Conservation (phyloP, 2,113 vertebrate genomes). For the Alethe castanea region DNA sequence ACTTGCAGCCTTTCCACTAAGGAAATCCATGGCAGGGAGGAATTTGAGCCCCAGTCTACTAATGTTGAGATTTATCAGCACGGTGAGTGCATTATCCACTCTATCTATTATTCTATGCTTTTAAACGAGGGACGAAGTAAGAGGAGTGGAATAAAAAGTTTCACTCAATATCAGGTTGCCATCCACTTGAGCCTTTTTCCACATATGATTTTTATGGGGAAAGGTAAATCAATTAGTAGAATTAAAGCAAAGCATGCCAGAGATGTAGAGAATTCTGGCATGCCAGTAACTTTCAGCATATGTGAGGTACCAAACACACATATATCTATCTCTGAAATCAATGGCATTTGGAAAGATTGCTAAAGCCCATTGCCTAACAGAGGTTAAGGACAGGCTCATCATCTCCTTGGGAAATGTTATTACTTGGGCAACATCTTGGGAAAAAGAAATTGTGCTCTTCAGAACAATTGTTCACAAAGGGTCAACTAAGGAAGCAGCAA, state of each 20-base stretch:
- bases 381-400: slow-evolving; percentile 67
- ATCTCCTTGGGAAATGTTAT: slow-evolving; percentile 63
- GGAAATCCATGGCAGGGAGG: not conserved
- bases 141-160: not conserved
- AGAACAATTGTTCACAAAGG: slow-evolving; percentile 63
- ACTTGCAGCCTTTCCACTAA: not conserved
- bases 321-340: not conserved
- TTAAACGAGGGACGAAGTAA: not conserved
- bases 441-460: slow-evolving; percentile 64
- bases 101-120: not conserved
- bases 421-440: slow-evolving; percentile 45
- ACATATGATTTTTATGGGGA: not conserved
- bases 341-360: slow-evolving; percentile 7
- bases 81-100: not conserved
- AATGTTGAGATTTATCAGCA: not conserved
- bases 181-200: not conserved
- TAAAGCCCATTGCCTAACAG: not conserved
- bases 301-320: not conserved
- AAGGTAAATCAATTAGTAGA: slow-evolving; percentile 21
- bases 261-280: not conserved
- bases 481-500: slow-evolving; percentile 63
- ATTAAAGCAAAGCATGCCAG: not conserved
- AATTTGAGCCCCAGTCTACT: not conserved
- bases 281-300: not conserved
- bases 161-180: not conserved